Conservation (phyloP, 2,113 vertebrate species). For the Felis chaus region DNA sequence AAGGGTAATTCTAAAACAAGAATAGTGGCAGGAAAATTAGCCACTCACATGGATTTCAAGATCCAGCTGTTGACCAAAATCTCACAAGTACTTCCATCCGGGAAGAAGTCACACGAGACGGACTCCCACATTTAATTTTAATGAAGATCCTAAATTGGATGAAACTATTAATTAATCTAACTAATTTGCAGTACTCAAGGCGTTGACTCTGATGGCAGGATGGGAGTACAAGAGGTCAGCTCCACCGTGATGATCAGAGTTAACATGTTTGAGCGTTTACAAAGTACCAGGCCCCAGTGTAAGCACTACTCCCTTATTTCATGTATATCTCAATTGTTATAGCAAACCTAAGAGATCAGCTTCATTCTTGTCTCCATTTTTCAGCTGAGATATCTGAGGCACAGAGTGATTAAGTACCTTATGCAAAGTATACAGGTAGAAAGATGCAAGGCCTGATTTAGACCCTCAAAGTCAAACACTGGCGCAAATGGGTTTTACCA, state of each 20-base stretch:
- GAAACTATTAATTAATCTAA: slow-evolving; percentile 71
- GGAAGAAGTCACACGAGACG: slow-evolving; percentile 48
- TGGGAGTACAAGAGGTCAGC: slow-evolving; percentile 40
- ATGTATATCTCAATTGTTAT: neutral
- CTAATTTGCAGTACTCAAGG: slow-evolving; percentile 61
- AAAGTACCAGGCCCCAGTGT: neutral
- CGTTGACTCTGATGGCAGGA: slow-evolving; percentile 27
- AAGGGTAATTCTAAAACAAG: slow-evolving; percentile 65
- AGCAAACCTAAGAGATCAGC: neutral
- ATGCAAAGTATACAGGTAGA: neutral
- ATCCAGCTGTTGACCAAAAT: slow-evolving; percentile 35
- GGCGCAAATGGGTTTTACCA: neutral
- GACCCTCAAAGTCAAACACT: neutral
- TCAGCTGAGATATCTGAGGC: neutral
- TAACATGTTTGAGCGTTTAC: neutral
- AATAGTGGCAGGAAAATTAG: slow-evolving; percentile 36
- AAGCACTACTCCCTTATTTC: neutral
- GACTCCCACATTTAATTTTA: slow-evolving; percentile 66
- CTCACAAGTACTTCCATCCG: slow-evolving; percentile 35
- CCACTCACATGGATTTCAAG: slow-evolving; percentile 45
- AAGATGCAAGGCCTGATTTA: slow-evolving; percentile 16
- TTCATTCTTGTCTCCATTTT: neutral
- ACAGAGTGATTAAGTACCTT: neutral
- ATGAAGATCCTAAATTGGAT: slow-evolving; percentile 65
- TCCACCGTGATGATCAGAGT: slow-evolving; percentile 11